phyloP scores from a whole-genome alignment of 2,797 vertebrate genomes.

The Semaprochilodus insignis region DNA sequence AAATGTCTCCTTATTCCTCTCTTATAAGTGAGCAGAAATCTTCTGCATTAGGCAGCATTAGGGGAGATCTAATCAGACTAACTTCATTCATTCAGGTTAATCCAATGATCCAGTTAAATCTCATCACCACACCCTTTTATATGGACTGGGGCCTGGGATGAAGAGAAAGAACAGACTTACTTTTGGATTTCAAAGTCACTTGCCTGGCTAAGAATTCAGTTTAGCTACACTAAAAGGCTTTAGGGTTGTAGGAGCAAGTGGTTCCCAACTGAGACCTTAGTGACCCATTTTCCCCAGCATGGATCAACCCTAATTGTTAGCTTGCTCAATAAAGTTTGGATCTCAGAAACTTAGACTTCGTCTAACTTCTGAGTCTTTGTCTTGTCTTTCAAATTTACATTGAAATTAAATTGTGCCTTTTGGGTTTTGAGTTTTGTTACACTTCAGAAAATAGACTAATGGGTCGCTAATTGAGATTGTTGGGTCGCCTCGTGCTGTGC shows the following conservation, averaged over 20 bases:
- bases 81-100: conserved; percentile 53
- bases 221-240: background rate
- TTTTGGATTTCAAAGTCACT: conserved; percentile 1
- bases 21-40: conserved; percentile 43
- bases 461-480: conserved; percentile 8
- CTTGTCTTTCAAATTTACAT: background rate
- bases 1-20: conserved; percentile 39
- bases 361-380: background rate
- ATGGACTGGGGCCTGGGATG: conserved; percentile 11
- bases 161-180: conserved; percentile 35
- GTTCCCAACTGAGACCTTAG: background rate
- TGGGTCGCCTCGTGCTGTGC: background rate
- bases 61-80: conserved; percentile 43
- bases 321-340: background rate
- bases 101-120: conserved; percentile 55
- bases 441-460: conserved; percentile 21
- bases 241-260: background rate
- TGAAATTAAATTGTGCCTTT: background rate
- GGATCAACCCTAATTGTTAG: background rate
- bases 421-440: background rate
- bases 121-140: conserved; percentile 43
- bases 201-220: background rate
- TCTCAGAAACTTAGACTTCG: background rate
- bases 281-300: background rate
- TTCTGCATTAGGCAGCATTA: conserved; percentile 19